phyloP scores from a whole-genome alignment of 2,113 vertebrate species.

The Mustela lutreola region DNA sequence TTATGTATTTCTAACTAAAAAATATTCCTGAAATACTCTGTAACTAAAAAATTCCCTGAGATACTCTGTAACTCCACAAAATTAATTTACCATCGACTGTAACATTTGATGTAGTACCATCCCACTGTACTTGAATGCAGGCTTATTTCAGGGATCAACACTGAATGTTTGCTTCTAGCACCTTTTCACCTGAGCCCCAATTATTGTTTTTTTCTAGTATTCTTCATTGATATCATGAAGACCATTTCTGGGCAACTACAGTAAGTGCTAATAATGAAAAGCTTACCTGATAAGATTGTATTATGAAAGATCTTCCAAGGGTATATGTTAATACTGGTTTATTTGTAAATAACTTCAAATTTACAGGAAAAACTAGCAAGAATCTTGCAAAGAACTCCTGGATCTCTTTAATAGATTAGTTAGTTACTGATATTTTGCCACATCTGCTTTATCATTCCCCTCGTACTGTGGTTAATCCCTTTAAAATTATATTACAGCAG shows the following conservation, averaged over 20 bases:
- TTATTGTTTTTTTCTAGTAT: not conserved
- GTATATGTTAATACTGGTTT: not conserved
- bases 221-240: not conserved
- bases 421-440: not conserved
- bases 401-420: not conserved
- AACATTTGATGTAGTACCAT: not conserved
- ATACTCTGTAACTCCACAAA: not conserved
- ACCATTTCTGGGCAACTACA: not conserved
- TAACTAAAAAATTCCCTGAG: not conserved
- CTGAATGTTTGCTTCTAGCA: not conserved
- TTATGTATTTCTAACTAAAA: not conserved
- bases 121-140: not conserved
- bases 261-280: not conserved
- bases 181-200: not conserved
- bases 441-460: not conserved
- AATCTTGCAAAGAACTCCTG: not conserved
- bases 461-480: not conserved
- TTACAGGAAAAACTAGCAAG: not conserved
- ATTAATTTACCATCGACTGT: not conserved
- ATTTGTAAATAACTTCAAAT: conserved; percentile 24
- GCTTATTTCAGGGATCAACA: not conserved
- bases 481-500: not conserved
- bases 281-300: not conserved
- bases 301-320: not conserved
- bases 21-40: not conserved